A percentile compares a stretch with the other conserved stretches of the same genome.
Evolutionary conservation across 2,888 invertebrate genomes (phyloP).

Genomic region (Halictus quadricinctus): DNA sequence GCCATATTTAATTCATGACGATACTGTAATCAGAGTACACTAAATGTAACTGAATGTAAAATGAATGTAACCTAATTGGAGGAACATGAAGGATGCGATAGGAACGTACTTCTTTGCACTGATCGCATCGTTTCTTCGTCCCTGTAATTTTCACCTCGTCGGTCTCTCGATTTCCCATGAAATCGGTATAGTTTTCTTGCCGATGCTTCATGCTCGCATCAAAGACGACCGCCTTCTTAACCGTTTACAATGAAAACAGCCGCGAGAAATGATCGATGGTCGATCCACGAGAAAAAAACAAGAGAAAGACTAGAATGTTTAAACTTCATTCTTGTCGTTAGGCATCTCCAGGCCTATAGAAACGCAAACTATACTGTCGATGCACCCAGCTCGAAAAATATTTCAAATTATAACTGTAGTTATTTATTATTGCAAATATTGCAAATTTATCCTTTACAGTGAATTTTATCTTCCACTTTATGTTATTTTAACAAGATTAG

Average conservation of each 20-base stretch:
- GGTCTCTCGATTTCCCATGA: neutral
- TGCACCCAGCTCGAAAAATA: too few relatives aligned
- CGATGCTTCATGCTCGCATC: neutral
- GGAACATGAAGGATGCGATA: neutral
- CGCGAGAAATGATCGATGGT: neutral
- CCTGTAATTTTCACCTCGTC: slow-evolving; percentile 55
- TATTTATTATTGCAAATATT: too few relatives aligned
- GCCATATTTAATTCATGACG: neutral
- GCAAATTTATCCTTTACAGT: too few relatives aligned
- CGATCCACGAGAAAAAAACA: slow-evolving; percentile 30
- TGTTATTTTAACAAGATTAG: too few relatives aligned
- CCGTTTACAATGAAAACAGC: neutral
- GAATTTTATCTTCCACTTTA: too few relatives aligned
- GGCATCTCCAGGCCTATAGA: neutral
- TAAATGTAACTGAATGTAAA: neutral
- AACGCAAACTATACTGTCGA: too few relatives aligned
- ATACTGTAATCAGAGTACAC: neutral
- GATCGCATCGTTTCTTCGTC: slow-evolving; percentile 39
- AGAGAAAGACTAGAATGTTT: neutral
- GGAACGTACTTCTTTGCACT: slow-evolving; percentile 55
- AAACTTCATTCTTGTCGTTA: neutral
- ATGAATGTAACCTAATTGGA: slow-evolving; percentile 45
- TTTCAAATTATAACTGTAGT: too few relatives aligned
- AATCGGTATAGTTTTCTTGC: neutral
- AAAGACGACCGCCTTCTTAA: neutral